phyloP scores from a whole-genome alignment of 2,113 vertebrate species.

The Chelonoidis abingdonii region DNA sequence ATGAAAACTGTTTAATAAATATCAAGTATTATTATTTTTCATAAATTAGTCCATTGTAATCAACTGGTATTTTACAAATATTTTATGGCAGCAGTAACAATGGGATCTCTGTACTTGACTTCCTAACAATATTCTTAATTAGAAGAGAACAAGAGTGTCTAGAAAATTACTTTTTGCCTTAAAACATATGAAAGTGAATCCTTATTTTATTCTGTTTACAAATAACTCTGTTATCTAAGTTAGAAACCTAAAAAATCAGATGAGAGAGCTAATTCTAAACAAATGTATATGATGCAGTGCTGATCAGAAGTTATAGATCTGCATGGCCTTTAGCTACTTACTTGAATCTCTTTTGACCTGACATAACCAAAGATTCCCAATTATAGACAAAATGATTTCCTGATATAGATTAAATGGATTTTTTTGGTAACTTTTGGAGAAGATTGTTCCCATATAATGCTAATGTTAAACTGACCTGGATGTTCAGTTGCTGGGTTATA shows the following conservation, averaged over 20 bases:
- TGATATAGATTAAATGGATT: background rate
- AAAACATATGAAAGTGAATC: slow-evolving; percentile 46
- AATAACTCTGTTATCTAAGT: background rate
- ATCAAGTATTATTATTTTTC: slow-evolving; percentile 69
- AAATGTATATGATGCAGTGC: background rate
- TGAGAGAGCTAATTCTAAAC: slow-evolving; percentile 14
- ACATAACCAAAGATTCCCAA: background rate
- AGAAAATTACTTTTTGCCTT: background rate
- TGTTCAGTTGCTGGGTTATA: background rate
- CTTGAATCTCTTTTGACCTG: background rate
- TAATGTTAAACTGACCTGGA: background rate
- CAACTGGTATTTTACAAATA: slow-evolving; percentile 50
- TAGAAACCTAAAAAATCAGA: background rate
- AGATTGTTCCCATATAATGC: background rate
- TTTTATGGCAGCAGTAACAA: slow-evolving; percentile 67
- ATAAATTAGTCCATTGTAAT: slow-evolving; percentile 66
- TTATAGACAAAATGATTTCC: background rate
- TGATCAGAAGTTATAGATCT: background rate
- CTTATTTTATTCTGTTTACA: slow-evolving; percentile 15
- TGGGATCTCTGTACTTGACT: slow-evolving; percentile 53
- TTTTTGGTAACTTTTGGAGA: background rate
- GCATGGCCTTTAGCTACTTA: background rate
- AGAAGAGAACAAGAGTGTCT: slow-evolving; percentile 39
- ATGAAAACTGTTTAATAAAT: slow-evolving; percentile 71
- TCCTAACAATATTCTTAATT: slow-evolving; percentile 51